Evolutionary conservation across 2,888 invertebrate genomes (phyloP).

Genomic region (Sphinx pinastri): DNA sequence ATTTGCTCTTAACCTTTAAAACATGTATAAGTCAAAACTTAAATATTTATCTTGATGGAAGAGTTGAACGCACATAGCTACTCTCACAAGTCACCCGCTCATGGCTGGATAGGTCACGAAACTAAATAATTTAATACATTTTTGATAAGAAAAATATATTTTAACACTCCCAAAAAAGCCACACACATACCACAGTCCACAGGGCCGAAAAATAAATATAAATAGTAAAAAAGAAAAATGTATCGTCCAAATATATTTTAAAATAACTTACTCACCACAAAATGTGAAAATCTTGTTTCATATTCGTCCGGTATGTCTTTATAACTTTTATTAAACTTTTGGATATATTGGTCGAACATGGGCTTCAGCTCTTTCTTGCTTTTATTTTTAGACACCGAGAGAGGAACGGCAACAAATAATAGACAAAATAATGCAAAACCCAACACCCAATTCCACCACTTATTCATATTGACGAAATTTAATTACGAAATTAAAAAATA

Average conservation of each 20-base stretch:
- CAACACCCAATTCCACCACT: slow-evolving; percentile 75
- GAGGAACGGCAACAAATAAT: slow-evolving; percentile 68
- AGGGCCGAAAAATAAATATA: too few species aligned
- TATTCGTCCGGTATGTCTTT: slow-evolving; percentile 74
- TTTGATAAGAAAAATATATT: too few species aligned
- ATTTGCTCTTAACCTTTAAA: too few species aligned
- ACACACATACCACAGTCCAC: too few species aligned
- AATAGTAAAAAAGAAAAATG: not conserved
- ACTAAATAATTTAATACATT: too few species aligned
- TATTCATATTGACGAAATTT: slow-evolving; percentile 58
- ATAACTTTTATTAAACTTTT: slow-evolving; percentile 83
- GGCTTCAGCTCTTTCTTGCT: slow-evolving; percentile 56
- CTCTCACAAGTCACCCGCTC: too few species aligned
- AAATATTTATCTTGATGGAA: too few species aligned
- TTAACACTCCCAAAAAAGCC: too few species aligned
- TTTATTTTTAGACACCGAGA: slow-evolving; percentile 50
- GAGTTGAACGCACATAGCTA: too few species aligned
- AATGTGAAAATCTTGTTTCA: slow-evolving; percentile 74
- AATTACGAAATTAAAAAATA: slow-evolving; percentile 28
- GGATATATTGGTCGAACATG: slow-evolving; percentile 78
- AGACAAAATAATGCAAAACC: slow-evolving; percentile 62
- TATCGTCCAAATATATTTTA: not conserved
- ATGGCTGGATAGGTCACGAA: too few species aligned
- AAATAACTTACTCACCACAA: slow-evolving; percentile 72
- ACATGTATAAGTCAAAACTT: too few species aligned